Evolutionary conservation across 2,888 invertebrate species (phyloP).

Genomic region (Latrodectus elegans): DNA sequence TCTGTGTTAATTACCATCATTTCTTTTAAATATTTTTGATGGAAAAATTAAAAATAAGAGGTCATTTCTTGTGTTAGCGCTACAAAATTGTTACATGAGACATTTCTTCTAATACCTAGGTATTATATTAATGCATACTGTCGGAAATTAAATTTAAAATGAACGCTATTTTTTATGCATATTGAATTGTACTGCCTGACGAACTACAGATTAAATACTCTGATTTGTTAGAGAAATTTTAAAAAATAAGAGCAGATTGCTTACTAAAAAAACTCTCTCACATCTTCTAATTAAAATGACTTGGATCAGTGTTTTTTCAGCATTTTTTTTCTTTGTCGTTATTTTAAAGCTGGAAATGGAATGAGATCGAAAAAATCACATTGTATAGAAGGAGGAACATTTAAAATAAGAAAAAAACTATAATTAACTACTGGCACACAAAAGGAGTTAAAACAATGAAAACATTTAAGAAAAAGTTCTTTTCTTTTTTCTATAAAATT

Average conservation of each 20-base stretch:
- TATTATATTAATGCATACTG: constrained; percentile 13
- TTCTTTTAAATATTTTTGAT: too few species aligned
- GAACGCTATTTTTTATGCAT: constrained; percentile 27
- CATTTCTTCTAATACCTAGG: not conserved
- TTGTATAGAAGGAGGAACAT: constrained; percentile 15
- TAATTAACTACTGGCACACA: constrained; percentile 41
- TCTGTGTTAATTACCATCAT: too few species aligned
- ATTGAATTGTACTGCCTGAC: constrained; percentile 35
- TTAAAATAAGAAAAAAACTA: constrained; percentile 34
- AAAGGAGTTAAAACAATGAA: constrained; percentile 30
- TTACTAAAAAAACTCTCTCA: constrained; percentile 20
- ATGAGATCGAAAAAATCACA: not conserved
- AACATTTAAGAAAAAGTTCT: constrained; percentile 20
- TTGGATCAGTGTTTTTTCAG: constrained; percentile 36
- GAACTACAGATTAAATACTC: constrained; percentile 45
- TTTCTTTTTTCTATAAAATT: not conserved
- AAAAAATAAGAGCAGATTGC: constrained; percentile 14
- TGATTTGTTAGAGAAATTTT: constrained; percentile 25
- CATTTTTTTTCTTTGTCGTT: constrained; percentile 30
- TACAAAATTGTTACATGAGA: not conserved
- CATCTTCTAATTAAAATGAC: constrained; percentile 59
- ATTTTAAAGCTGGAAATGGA: constrained; percentile 38
- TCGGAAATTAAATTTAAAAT: constrained; percentile 56
- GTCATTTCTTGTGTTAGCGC: not conserved
- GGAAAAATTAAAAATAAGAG: not conserved